Evolutionary conservation across 1,140 invertebrate genomes (phyloP), one percentile per base, ranked within the genome.

Genomic region (Diuraphis noxia): DNA sequence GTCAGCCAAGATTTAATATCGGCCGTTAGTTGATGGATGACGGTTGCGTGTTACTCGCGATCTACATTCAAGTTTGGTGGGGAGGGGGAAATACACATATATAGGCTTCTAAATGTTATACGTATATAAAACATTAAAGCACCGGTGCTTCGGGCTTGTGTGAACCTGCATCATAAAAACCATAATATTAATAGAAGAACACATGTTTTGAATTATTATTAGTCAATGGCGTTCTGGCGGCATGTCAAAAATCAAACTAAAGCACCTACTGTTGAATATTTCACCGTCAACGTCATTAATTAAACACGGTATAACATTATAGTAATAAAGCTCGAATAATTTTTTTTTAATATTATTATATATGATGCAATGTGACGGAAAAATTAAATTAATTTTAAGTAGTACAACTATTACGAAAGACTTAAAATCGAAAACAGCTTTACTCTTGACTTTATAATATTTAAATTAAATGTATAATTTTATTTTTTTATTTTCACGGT

Each of bases 1-100:
- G 72, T 91, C 89, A 81, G 89, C 77, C 77, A 82, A 91, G 89
- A 91, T 91, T 91, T 91, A 91, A 91, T 91, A 91, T 81, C 77
- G 72, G 72, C 77, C 72, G 43, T 49, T 63, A 40, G 63, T 91
- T 91, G 89, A 91, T 91, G 72, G 89, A 91, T 91, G 89, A 81
- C 89, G 72, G 89, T 91, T 38, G 77, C 89, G 40, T 91, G 72
- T 38, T 82, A 43, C 25, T 21, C 77, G 34, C 43, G 9, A 91
- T 91, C 89, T 52, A 91, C n/a, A 82, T 82, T 72, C 56, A 79
- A 82, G 43, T 25, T 49, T 21, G 8, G 25, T 0, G 56, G 56
- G 43, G 19, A 34, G n/a, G 8, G 36, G 10, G 43, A 46, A 43
- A 21, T 46, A 46, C 36, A 41, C 56, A 82, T 84, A 43, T 84